Evolutionary conservation across 2,113 vertebrate species (phyloP), one percentile per base, ranked within the genome.

Genomic region (Callorhinus ursinus): DNA sequence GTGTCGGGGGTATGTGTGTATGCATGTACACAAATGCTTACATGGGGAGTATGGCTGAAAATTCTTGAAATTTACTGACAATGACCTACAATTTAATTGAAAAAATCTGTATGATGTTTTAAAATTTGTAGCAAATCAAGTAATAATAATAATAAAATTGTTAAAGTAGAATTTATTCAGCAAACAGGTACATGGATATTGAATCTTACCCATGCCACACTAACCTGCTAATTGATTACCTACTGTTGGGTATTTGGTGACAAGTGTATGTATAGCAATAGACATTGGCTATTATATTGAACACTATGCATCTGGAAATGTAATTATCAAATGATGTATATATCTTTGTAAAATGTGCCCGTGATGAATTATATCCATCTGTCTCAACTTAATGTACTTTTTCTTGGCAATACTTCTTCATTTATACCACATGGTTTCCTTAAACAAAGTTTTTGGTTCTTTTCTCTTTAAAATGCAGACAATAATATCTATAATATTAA

Each of bases 341-440:
- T 61, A 61, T 24, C 61, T 96, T 79, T 77, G 46, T 57, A 76
- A 39, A 36, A 31, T 22, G 15, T 42, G 9, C 16, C 49, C 74
- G 10, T 36, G 42, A 42, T 65, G 67, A 77, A 14, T 91, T 79
- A 49, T 65, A 36, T 61, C 51, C 33, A n/a, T 33, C 28, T 90
- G 1, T 71, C 42, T 71, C 67, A 10, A 82, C 2, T 67, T 42
- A 36, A 82, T 55, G 69, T 13, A 83, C 26, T 53, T 76, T 76
- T 42, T 74, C 85, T 13, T 2, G 42, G 8, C 51, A 26, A 36
- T 74, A 86, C 1, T 51, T 12, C 22, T 42, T 91, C 59, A 90
- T 79, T 71, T 63, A 13, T 2, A 33, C 10, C 7, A n/a, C 1
- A 7, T 55, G 0, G 0, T 57, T 81, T 81, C 2, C 42, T 49